A percentile compares a stretch with the other conserved stretches of the same genome.
These are phyloP conservation scores for Aselliscus stoliczkanus DNA, from an alignment of 2,797 vertebrate species.

Conservation along the genomic window DNA sequence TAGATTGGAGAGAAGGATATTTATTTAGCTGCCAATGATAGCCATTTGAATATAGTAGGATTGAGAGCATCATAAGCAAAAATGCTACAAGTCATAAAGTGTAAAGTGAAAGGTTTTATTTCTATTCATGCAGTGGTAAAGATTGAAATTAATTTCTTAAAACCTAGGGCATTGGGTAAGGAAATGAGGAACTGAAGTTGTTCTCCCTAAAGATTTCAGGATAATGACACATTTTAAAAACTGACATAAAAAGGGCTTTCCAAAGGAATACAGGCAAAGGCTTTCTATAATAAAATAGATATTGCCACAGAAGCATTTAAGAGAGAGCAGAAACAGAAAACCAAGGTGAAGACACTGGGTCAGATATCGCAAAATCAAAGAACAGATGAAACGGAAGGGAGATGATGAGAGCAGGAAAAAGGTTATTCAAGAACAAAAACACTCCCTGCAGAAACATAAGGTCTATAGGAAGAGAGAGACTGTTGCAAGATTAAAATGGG, in stretches of 20 bases:
- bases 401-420: not conserved
- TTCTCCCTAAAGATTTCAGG: not conserved
- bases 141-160: conserved; percentile 42
- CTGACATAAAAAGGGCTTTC: conserved; percentile 45
- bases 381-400: not conserved
- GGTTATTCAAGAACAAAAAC: conserved; percentile 34
- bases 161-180: not conserved
- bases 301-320: not conserved
- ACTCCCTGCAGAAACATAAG: not conserved
- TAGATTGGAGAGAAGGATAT: not conserved
- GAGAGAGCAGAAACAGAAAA: conserved; percentile 9
- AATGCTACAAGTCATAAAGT: not conserved
- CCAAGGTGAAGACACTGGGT: not conserved
- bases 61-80: not conserved
- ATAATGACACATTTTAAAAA: conserved; percentile 17
- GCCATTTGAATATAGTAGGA: not conserved
- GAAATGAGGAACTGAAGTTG: not conserved
- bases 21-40: not conserved
- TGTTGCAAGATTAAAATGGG: not conserved
- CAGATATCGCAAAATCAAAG: conserved; percentile 40
- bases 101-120: not conserved
- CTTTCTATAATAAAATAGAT: conserved; percentile 47
- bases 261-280: not conserved
- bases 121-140: not conserved
- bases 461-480: not conserved